Base-by-base conservation (phyloP, 2,888 invertebrate species). In the Erpobdella octoculata region DNA sequence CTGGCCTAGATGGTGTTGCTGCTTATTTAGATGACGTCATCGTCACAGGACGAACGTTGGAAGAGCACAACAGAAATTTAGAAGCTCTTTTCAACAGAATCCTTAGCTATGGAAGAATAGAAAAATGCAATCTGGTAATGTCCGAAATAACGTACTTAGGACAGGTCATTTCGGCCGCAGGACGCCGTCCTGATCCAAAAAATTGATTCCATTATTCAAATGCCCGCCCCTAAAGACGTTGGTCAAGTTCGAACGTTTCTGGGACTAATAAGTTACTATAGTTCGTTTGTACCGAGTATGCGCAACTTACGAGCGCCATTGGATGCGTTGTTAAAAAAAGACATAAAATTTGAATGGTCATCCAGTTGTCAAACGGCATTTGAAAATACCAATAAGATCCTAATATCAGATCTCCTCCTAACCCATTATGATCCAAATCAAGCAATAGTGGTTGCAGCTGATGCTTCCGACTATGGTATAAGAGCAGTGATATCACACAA, bases 1-100 rank as follows among this genome's bases (percentile, higher is more conserved):
- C n/a, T n/a, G 66, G 66, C n/a, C 66, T 66, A 25, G 21, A 66
- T 9, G 38, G 66, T 21, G n/a, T n/a, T 38, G 66, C 41, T 9
- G 37, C 38, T 21, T 38, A 38, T 18, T 12, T 41, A 35, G 66
- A 38, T 38, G 66, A 66, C 37, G 66, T 66, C 25, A 66, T 66
- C 37, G 41, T 66, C 18, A 53, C 53, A 12, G 53, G 53, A 53
- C 28, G 21, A 12, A 9, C 18, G n/a, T 6, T 53, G 12, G 18
- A 1, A 12, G 53, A 53, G 15, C 53, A 53, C 53, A 53, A 53
- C 53, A 53, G 28, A 8, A 53, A 53, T 8, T 21, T 53, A 21
- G 5, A n/a, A 28, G 53, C 53, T 53, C 28, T 53, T 21, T 53
- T 53, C 28, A 8, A 38, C 25, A 2, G 62, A 62, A 62, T 62